These are phyloP conservation scores for Diogma glabrata DNA, from an alignment of 2,888 invertebrate species.

Conservation along the genomic window DNA sequence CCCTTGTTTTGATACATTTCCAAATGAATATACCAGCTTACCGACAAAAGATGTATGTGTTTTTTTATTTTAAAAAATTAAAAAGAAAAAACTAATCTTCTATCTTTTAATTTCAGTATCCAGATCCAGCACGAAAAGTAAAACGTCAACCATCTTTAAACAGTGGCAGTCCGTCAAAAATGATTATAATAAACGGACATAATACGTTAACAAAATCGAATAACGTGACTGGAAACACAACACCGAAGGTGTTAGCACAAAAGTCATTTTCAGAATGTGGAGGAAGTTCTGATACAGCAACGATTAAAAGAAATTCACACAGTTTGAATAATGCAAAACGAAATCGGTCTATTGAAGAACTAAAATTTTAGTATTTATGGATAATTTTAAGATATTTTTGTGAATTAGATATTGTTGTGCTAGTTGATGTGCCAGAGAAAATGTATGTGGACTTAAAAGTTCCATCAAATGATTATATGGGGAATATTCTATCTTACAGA, in stretches of 20 bases:
- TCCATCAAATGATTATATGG: no score
- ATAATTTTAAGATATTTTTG: no score
- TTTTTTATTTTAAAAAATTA: not conserved
- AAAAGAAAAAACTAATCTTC: not conserved
- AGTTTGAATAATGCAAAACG: slow-evolving; percentile 45
- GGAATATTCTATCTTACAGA: no score
- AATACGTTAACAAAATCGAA: slow-evolving; percentile 44
- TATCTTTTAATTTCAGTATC: slow-evolving; percentile 23
- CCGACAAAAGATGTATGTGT: slow-evolving; percentile 63
- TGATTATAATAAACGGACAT: slow-evolving; percentile 29
- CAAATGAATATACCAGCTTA: slow-evolving; percentile 73
- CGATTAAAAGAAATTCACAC: slow-evolving; percentile 63
- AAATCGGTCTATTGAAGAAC: slow-evolving; percentile 30
- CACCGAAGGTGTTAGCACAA: slow-evolving; percentile 50
- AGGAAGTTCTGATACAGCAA: slow-evolving; percentile 73
- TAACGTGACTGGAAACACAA: slow-evolving; percentile 49
- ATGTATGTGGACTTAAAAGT: no score
- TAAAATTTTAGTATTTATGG: slow-evolving; percentile 31
- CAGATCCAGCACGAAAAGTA: slow-evolving; percentile 35
- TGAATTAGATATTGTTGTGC: no score
- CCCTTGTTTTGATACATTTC: slow-evolving; percentile 70
- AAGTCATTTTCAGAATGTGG: slow-evolving; percentile 50
- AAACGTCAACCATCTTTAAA: slow-evolving; percentile 64
- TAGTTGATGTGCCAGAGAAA: no score
- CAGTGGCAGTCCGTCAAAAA: slow-evolving; percentile 32